Evolutionary conservation across 1,140 invertebrate genomes (phyloP).

Genomic region (Eumeta japonica): DNA sequence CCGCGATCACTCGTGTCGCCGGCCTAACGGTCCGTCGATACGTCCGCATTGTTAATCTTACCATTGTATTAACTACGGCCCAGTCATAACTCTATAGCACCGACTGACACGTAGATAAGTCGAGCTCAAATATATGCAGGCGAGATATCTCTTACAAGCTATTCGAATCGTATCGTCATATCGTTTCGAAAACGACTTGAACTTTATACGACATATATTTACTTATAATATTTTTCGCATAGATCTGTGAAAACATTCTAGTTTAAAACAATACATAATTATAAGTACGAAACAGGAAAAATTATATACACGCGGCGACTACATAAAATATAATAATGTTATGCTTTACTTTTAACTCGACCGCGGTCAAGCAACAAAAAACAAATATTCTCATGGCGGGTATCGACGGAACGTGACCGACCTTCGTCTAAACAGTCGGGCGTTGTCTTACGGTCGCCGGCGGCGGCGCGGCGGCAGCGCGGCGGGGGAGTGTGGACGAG

Average conservation of each 20-base stretch:
- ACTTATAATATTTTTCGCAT: no score
- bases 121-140: no score
- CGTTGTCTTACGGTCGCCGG: slow-evolving; percentile 50
- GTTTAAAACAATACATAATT: no score
- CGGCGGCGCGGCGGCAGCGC: slow-evolving; percentile 39
- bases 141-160: no score
- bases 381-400: slow-evolving; percentile 56
- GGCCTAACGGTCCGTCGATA: slow-evolving; percentile 35
- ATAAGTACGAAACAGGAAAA: no score
- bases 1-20: slow-evolving; percentile 39
- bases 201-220: no score
- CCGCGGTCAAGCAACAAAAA: slow-evolving; percentile 49
- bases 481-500: no score
- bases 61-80: slow-evolving; percentile 43
- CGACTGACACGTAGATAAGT: no score
- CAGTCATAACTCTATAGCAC: slow-evolving; percentile 26
- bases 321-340: slow-evolving; percentile 54
- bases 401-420: slow-evolving; percentile 55
- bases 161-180: no score
- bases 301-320: no score
- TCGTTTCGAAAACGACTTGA: no score
- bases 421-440: slow-evolving; percentile 53
- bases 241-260: no score
- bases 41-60: slow-evolving; percentile 50
- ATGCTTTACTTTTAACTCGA: slow-evolving; percentile 52